A percentile compares a stretch with the other conserved stretches of the same genome.
Evolutionary conservation across 2,113 vertebrate genomes (phyloP).

Genomic region (Crotalus viridis): DNA sequence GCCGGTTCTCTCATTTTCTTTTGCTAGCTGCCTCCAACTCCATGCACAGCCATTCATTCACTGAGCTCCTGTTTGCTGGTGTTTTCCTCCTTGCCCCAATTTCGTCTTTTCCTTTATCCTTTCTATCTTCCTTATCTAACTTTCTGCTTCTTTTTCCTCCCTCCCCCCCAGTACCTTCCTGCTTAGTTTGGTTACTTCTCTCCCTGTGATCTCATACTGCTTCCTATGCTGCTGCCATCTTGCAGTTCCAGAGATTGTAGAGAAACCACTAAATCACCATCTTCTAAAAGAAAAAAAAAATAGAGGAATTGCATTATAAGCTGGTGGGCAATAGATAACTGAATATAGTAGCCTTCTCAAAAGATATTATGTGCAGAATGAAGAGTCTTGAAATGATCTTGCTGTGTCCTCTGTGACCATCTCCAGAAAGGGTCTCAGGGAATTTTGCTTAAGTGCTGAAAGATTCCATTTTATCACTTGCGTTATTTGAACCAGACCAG

Average conservation of each 20-base stretch:
- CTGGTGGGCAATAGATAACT: neutral
- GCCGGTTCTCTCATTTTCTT: too few species aligned
- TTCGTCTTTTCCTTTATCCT: too few species aligned
- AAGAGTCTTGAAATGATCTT: neutral
- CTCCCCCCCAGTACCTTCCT: too few species aligned
- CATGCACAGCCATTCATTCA: too few species aligned
- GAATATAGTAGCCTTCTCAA: neutral
- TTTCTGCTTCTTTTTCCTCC: too few species aligned
- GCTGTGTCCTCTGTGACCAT: neutral
- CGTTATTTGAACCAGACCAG: neutral
- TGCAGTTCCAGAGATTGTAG: neutral
- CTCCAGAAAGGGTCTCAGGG: neutral
- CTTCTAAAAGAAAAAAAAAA: neutral
- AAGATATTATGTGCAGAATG: neutral
- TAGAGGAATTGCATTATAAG: neutral
- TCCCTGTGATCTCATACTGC: too few species aligned
- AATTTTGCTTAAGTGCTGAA: neutral
- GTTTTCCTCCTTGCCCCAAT: too few species aligned
- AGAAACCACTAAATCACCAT: neutral
- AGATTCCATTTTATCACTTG: neutral
- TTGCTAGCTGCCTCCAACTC: too few species aligned
- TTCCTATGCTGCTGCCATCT: too few species aligned
- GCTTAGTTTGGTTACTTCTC: too few species aligned
- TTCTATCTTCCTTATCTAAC: too few species aligned
- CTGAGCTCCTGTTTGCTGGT: too few species aligned